These are phyloP conservation scores for Noctua janthina DNA, from an alignment of 2,888 invertebrate genomes.

Conservation along the genomic window DNA sequence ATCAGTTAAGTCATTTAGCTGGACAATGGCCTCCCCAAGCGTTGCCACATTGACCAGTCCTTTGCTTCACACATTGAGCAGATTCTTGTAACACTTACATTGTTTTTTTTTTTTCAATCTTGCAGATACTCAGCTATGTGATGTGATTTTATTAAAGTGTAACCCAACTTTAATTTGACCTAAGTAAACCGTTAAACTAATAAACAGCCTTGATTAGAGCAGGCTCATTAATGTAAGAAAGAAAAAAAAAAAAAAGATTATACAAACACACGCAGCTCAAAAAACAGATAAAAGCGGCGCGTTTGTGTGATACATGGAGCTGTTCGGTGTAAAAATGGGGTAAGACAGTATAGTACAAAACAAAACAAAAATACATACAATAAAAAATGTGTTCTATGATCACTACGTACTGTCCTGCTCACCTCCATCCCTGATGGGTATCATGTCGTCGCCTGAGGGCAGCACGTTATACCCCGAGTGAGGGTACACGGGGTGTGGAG, in stretches of 20 bases:
- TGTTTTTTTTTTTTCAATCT: too few species aligned
- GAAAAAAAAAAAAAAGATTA: not conserved
- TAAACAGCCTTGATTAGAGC: not conserved
- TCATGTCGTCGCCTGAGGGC: slow-evolving; percentile 85
- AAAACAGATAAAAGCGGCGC: too few species aligned
- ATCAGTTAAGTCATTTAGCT: not conserved
- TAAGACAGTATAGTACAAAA: not conserved
- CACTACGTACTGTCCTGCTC: slow-evolving; percentile 56
- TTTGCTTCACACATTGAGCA: too few species aligned
- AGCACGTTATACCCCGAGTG: slow-evolving; percentile 80
- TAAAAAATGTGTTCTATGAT: slow-evolving; percentile 3
- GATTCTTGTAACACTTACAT: not conserved
- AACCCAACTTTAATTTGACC: not conserved
- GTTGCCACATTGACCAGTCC: not conserved
- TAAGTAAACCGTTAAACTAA: not conserved
- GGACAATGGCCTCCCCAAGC: not conserved
- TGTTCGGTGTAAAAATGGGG: not conserved
- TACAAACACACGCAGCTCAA: too few species aligned
- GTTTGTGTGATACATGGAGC: too few species aligned
- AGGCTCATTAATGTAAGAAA: too few species aligned
- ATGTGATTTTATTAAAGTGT: too few species aligned
- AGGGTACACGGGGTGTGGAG: slow-evolving; percentile 86
- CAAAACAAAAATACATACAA: not conserved
- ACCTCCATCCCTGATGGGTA: slow-evolving; percentile 88
- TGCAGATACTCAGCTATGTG: too few species aligned